phyloP scores from a whole-genome alignment of 2,113 vertebrate species.

The Tretioscincus oriximinensis region DNA sequence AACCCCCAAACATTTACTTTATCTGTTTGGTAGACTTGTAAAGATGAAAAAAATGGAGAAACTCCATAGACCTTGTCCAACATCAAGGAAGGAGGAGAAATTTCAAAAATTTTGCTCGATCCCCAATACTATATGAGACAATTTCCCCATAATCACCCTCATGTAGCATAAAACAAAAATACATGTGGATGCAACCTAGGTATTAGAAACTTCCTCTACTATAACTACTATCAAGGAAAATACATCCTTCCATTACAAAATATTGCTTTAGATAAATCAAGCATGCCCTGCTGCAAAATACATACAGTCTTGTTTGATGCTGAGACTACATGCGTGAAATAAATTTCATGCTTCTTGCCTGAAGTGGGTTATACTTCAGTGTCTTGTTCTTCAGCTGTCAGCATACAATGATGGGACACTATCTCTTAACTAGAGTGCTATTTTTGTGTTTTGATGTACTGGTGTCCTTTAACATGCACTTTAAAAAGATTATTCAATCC shows the following conservation, averaged over 20 bases:
- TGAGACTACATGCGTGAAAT: constrained; percentile 4
- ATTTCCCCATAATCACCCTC: too few relatives aligned
- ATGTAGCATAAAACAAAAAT: too few relatives aligned
- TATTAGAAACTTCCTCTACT: not conserved
- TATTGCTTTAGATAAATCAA: not conserved
- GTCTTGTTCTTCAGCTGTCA: not conserved
- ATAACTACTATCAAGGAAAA: not conserved
- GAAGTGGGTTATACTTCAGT: not conserved
- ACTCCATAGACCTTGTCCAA: too few relatives aligned
- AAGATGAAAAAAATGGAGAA: too few relatives aligned
- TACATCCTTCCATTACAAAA: not conserved
- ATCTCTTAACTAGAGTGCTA: not conserved
- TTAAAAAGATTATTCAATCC: not conserved
- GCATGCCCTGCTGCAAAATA: not conserved
- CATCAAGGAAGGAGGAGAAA: too few relatives aligned
- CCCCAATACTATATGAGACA: too few relatives aligned
- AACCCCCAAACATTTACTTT: too few relatives aligned
- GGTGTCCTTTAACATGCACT: not conserved
- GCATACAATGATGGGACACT: not conserved
- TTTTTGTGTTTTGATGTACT: not conserved
- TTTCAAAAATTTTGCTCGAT: too few relatives aligned
- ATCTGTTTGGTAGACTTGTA: too few relatives aligned
- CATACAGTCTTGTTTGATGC: not conserved
- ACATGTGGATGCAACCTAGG: too few relatives aligned
- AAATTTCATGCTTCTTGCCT: constrained; percentile 6